Base-by-base conservation (phyloP, 2,888 invertebrate genomes). In the Drosophila neutralis region DNA sequence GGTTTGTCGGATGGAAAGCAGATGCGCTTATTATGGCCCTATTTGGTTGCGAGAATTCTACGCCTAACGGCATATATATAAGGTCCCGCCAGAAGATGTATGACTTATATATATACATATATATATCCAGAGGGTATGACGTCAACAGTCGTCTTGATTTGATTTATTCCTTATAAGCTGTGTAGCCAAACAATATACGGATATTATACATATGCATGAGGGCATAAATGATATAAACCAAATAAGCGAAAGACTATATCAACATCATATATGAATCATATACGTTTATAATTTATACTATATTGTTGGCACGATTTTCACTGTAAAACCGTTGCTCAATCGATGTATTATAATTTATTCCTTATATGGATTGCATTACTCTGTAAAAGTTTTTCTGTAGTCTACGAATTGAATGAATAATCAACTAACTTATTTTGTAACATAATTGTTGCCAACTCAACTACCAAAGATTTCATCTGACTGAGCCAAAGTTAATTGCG, bases 21-120 rank as follows among this genome's bases (percentile, higher is more conserved):
- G 87, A 78, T 80, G 80, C 72, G 76, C 69, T 79, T 82, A 62
- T 78, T 78, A 66, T 51, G 68, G 87, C 89, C 88, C 54, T 89
- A 89, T 89, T 87, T 89, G 83, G 88, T 36, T 62, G 42, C 52
- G 36, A 67, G 40, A 68, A 63, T 64, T 67, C 67, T 71, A 71
- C 77, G 77, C 66, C 65, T 72, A 78, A 77, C 78, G 81, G 81
- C 65, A 79, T 60, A 69, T 53, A 56, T 27, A 69, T 74, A 66
- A 33, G 33, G 61, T 63, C 66, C 58, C 49, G 36, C 38, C 35
- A 45, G 59, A 38, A 63, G 53, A 27, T 8, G 15, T 42, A 35
- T 21, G n/a, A 27, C 45, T 15, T 45, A 24, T 24, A 45, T 45
- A 15, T 45, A 27, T 27, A 42, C 11, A 42, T 21, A 13, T 21